phyloP scores from a whole-genome alignment of 2,113 vertebrate species.

The Echinops telfairi region DNA sequence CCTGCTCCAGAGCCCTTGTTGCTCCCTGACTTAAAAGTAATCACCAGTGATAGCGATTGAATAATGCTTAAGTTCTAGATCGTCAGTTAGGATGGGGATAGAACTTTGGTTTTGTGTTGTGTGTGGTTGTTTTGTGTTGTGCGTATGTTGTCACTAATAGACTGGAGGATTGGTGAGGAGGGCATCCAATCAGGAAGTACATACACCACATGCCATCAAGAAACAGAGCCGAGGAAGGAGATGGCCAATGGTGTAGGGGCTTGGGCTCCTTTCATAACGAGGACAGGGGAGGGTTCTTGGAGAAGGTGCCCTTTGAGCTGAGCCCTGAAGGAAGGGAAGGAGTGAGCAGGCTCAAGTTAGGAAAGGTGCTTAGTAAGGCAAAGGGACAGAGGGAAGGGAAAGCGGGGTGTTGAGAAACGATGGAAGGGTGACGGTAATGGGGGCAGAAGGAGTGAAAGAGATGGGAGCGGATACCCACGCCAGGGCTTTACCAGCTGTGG shows the following conservation, averaged over 20 bases:
- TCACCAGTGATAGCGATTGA: fast-evolving
- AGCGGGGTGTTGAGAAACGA: neutral
- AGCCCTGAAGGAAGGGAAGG: neutral
- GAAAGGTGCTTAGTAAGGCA: neutral
- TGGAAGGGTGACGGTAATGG: neutral
- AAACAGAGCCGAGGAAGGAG: neutral
- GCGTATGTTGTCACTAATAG: neutral
- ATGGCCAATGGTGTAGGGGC: fast-evolving
- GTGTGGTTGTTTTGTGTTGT: too few relatives aligned
- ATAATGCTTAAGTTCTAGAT: too few relatives aligned
- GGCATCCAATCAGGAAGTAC: neutral
- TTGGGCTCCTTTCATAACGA: neutral
- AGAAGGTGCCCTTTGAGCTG: neutral
- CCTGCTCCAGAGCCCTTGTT: neutral
- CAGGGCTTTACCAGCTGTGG: neutral
- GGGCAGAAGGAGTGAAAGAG: neutral
- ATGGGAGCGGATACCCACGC: neutral
- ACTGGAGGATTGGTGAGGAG: neutral
- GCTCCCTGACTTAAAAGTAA: neutral
- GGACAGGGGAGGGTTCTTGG: neutral
- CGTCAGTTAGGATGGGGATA: neutral
- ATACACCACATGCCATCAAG: neutral
- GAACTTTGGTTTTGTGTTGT: too few relatives aligned
- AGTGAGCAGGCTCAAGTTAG: neutral
- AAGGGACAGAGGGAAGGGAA: neutral